phyloP scores from a whole-genome alignment of 2,888 invertebrate genomes.

The Hermaeophaga mercurialis region DNA sequence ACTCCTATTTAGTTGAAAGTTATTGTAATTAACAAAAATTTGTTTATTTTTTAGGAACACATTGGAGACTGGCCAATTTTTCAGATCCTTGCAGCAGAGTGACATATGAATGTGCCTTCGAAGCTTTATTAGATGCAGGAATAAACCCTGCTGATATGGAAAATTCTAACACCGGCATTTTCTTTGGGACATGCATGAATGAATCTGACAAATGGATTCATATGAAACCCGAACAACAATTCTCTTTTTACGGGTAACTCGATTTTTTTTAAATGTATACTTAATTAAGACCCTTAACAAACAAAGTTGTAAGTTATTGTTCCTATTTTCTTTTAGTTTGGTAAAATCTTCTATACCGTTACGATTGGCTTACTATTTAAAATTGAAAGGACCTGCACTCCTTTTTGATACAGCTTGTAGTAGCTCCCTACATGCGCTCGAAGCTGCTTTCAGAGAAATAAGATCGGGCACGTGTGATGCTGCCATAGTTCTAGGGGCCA shows the following conservation, averaged over 20 bases:
- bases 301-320: too few relatives aligned
- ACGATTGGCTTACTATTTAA: slow-evolving; percentile 85
- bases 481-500: slow-evolving; percentile 86
- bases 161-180: slow-evolving; percentile 77
- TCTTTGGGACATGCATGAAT: slow-evolving; percentile 76
- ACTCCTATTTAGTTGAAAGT: background rate
- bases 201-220: slow-evolving; percentile 55
- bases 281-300: too few relatives aligned
- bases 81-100: slow-evolving; percentile 65
- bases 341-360: slow-evolving; percentile 63
- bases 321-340: background rate
- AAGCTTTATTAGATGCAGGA: slow-evolving; percentile 66
- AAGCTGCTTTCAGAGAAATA: slow-evolving; percentile 79
- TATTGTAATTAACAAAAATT: too few relatives aligned
- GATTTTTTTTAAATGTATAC: too few relatives aligned
- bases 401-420: slow-evolving; percentile 92
- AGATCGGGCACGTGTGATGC: slow-evolving; percentile 82
- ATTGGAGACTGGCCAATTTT: slow-evolving; percentile 60
- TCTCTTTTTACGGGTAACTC: background rate
- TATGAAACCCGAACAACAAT: background rate
- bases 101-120: slow-evolving; percentile 64
- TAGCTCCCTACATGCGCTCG: slow-evolving; percentile 86
- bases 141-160: slow-evolving; percentile 70
- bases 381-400: slow-evolving; percentile 87
- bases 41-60: slow-evolving; percentile 1